Evolutionary conservation across 2,113 vertebrate species (phyloP), one percentile per base, ranked within the genome.

Genomic region (Pongo pygmaeus): DNA sequence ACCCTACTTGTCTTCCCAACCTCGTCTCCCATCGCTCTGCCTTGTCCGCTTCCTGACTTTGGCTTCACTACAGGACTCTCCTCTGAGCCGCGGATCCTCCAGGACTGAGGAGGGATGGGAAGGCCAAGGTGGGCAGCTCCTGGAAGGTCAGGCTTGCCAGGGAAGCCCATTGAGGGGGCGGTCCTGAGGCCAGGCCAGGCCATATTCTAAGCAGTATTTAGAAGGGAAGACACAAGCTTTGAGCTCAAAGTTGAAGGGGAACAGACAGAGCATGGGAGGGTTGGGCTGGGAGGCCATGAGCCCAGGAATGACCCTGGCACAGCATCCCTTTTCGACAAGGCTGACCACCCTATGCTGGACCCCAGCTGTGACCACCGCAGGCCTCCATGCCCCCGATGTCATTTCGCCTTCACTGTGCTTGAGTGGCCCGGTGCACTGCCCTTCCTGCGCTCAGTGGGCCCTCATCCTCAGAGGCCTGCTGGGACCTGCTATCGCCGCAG

Each of bases 401-500:
- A 1, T n/a, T 9, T 11, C 16, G 27, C 23, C 32, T 85, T 48
- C 52, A 5, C 64, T 61, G 32, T 70, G 59, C 69, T 55, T 2
- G 10, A 25, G 52, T 18, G 40, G 9, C 48, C 48, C 4, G 4
- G 30, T n/a, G 48, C 46, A 57, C 30, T 18, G 57, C 18, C 16
- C 32, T 18, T 57, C 74, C 16, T 12, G 75, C n/a, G 6, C 40
- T 30, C 72, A 9, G 11, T 13, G 52, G 43, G 38, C 55, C 50
- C n/a, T 48, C 55, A 6, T 32, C 17, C 16, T 69, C 3, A 1
- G 50, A 59, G 18, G n/a, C 30, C 57, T 2, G 8, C 77, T 32
- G 79, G 67, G 11, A 48, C 40, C 9, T 67, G 17, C 30, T 10
- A 38, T 46, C 25, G 5, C 32, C 0, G 0, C 40, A 23, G 50